Evolutionary conservation across 1,140 invertebrate species (phyloP), one percentile per base, ranked within the genome.

Genomic region (Drosophila simulans): DNA sequence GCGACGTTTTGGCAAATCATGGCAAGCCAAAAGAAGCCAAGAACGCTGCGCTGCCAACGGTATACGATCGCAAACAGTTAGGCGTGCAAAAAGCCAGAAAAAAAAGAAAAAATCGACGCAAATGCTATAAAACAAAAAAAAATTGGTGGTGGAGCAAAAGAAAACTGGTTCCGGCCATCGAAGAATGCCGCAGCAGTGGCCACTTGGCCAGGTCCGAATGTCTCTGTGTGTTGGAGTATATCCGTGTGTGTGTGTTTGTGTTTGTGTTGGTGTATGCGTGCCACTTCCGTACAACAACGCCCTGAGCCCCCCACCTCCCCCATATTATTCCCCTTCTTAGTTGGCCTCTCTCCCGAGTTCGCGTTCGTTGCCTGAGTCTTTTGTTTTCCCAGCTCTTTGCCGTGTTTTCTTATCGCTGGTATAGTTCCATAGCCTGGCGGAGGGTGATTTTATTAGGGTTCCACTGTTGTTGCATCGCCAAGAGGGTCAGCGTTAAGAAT

Each of bases 311-410:
- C 8, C 35, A 25, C 31, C 15, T 48, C 40, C 11, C 13, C 15
- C 15, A 31, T 59, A 53, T 31, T 58, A 39, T 49, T 12, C 39
- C 22, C 57, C 27, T 31, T 22, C 46, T 45, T 42, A 43, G 57
- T 59, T 51, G 52, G 42, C 60, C 64, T 51, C 46, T 43, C 63
- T 46, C 31, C 49, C 39, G 54, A 31, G 63, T 89, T 84, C 80
- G 76, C 77, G 84, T 88, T 88, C 84, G 80, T 73, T 89, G 83
- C 84, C 46, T 89, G 39, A 88, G 83, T 88, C 83, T 88, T 88
- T 88, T 88, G 84, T 88, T 78, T 88, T 77, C 57, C 65, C 40
- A 39, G 22, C 71, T 69, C 58, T 58, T 31, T 17, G 31, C 37
- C 46, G 35, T 60, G 59, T 62, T 57, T 57, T 57, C 35, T 68